Base-by-base conservation (phyloP, 2,888 invertebrate genomes). In the Melangyna quadrimaculata region DNA sequence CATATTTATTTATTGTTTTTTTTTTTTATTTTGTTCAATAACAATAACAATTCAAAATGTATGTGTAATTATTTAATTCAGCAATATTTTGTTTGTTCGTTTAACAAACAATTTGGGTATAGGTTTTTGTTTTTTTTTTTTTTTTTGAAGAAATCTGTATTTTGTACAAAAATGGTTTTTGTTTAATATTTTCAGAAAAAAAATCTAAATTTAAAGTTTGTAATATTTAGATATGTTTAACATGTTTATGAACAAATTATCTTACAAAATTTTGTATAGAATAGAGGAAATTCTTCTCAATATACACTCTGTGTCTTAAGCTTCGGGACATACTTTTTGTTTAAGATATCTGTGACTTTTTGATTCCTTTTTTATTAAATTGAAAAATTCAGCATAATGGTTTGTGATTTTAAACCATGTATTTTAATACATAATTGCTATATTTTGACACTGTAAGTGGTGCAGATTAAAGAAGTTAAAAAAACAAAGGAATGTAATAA, bases 141-240 rank as follows among this genome's bases (percentile, higher is more conserved):
- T 53, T 5, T 53, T 51, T 51, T 53, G 2, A 43, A 17, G 17
- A 43, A 43, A 8, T 43, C n/a, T 43, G 9, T 43, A 8, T 8
- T 17, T 43, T 17, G 22, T 24, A 35, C 32, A 35, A 19, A 37
- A 37, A 22, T 22, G 37, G 14, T 53, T 55, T 71, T 4, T n/a
- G n/a, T 10, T 12, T 70, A 57, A 19, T 19, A 4, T 59, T 12
- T 78, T 70, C 12, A 32, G 8, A 32, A 27, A 53, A 29, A 55
- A 17, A 4, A 2, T 37, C 59, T 8, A n/a, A 19, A 37, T 37
- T 59, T 22, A 51, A 1, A 35, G 24, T 72, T 53, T 53, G 53
- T 29, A 78, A 65, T 69, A 63, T 55, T 73, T 73, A 63, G 78
- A 83, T 83, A 78, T 83, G 83, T 45, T 75, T 1, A 40, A 35